phyloP scores from a whole-genome alignment of 2,797 vertebrate genomes.

The Brotula barbata region DNA sequence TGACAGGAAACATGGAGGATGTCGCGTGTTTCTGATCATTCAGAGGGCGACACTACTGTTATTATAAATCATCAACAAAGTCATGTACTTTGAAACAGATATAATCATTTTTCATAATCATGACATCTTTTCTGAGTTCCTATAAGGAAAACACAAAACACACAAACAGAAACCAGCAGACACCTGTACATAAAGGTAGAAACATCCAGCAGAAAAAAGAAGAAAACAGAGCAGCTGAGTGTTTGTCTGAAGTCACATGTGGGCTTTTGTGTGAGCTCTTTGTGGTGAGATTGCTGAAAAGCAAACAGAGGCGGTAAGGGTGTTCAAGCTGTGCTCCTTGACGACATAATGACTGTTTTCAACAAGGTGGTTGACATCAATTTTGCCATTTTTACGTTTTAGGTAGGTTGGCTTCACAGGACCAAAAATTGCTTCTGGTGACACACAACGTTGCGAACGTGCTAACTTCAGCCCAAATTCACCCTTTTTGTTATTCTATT shows the following conservation, averaged over 20 bases:
- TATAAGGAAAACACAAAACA: constrained; percentile 39
- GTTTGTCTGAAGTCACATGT: too few species aligned
- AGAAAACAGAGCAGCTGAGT: too few species aligned
- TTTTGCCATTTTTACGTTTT: neutral
- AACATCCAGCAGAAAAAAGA: constrained; percentile 45
- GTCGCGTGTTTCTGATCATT: constrained; percentile 31
- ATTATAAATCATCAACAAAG: constrained; percentile 39
- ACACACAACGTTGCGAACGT: constrained; percentile 20
- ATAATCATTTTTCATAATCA: constrained; percentile 4
- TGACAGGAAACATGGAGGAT: constrained; percentile 36
- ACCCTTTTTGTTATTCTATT: constrained; percentile 7
- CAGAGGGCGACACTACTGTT: constrained; percentile 16
- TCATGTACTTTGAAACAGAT: constrained; percentile 34
- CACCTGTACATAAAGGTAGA: constrained; percentile 52
- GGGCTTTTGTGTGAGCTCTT: constrained; percentile 17
- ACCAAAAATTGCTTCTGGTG: constrained; percentile 1
- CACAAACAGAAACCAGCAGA: constrained; percentile 39
- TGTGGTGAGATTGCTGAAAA: constrained; percentile 28
- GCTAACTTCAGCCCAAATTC: constrained; percentile 9
- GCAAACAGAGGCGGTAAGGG: constrained; percentile 47
- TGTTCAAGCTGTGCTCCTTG: constrained; percentile 40
- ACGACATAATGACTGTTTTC: neutral
- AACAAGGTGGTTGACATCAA: neutral
- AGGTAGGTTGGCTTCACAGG: neutral
- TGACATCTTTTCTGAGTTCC: constrained; percentile 34